These are phyloP conservation scores for Baryphthengus martii DNA, from an alignment of 2,113 vertebrate species.

Conservation along the genomic window DNA sequence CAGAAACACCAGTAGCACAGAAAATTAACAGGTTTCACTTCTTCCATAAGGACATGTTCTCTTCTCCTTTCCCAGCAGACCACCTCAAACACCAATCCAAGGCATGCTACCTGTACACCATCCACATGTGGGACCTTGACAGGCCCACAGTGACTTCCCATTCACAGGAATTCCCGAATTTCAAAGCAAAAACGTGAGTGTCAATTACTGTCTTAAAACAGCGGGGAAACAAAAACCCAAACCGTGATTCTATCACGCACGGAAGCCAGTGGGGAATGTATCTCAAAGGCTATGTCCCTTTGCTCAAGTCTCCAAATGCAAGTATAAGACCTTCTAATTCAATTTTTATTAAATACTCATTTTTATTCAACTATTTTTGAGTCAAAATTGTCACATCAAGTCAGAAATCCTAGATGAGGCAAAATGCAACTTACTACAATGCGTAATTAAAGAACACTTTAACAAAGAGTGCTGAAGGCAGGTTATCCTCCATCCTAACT, in stretches of 20 bases:
- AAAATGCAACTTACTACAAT: neutral
- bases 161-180: neutral
- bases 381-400: neutral
- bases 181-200: neutral
- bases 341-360: neutral
- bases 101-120: neutral
- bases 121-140: neutral
- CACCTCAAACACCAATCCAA: neutral
- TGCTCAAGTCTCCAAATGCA: neutral
- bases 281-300: neutral
- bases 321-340: neutral
- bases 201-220: neutral
- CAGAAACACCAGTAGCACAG: neutral
- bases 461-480: neutral
- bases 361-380: neutral
- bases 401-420: neutral
- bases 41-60: accelerated
- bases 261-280: neutral
- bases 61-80: neutral
- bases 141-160: neutral
- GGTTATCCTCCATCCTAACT: neutral
- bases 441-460: neutral
- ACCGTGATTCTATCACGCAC: accelerated
- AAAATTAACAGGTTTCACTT: neutral
- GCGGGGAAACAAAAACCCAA: neutral